Evolutionary conservation across 2,113 vertebrate species (phyloP).

Genomic region (Bos indicus): DNA sequence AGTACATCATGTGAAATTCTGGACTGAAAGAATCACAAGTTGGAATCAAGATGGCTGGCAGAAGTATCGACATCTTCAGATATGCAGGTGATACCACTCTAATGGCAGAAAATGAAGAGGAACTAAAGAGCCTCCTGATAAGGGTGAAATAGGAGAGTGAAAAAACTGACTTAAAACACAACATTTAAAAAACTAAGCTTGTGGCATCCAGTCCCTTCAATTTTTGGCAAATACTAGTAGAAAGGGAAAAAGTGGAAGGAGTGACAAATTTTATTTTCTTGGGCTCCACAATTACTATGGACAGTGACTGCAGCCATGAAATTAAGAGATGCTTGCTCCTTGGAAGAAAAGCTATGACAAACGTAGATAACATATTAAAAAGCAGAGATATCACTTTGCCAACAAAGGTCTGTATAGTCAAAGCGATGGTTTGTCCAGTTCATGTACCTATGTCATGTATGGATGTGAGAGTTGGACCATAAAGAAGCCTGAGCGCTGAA

Average conservation of each 20-base stretch:
- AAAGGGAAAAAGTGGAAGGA: not conserved
- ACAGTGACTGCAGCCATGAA: not conserved
- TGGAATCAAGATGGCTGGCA: not conserved
- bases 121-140: not conserved
- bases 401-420: not conserved
- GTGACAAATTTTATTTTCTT: not conserved
- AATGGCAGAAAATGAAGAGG: not conserved
- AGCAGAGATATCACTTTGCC: not conserved
- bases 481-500: not conserved
- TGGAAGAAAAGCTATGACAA: not conserved
- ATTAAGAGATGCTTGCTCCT: not conserved
- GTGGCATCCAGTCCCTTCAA: not conserved
- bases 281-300: not conserved
- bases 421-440: not conserved
- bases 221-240: not conserved
- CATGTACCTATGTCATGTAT: not conserved
- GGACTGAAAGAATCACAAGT: not conserved
- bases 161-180: not conserved
- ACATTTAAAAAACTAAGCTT: not conserved
- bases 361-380: not conserved
- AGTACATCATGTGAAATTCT: not conserved
- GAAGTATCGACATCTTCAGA: not conserved
- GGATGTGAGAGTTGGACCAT: not conserved
- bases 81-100: accelerated
- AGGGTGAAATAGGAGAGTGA: not conserved